Evolutionary conservation across 2,888 invertebrate species (phyloP), one percentile per base, ranked within the genome.

Genomic region (Nomada ferruginata): DNA sequence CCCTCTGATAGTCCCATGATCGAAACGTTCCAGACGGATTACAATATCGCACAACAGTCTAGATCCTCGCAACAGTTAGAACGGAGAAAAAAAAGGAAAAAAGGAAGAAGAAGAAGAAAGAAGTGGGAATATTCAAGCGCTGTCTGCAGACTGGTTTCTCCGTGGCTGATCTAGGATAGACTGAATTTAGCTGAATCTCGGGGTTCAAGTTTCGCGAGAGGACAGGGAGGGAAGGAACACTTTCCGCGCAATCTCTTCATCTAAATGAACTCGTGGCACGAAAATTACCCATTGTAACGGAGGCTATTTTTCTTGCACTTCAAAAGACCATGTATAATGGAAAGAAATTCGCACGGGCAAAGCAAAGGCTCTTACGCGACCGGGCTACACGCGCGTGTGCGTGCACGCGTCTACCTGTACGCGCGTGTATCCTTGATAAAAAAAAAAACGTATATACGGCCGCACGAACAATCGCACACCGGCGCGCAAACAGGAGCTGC

Each of bases 201-300:
- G 18, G 75, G 42, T 53, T 70, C 70, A 23, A 69, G 44, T 26
- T 57, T 80, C 68, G 66, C 72, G 61, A 18, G 26, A 59, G 18
- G 15, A 52, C n/a, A 36, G n/a, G 50, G 47, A 60, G 55, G 50
- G 29, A 75, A 47, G 61, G 80, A 69, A 13, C 20, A 20, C 47
- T 61, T 50, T 23, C 26, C 29, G 53, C 60, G 73, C 26, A 81
- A 81, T 81, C 81, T 78, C 65, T 74, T 55, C 63, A 78, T 81
- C 81, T 81, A 81, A 81, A 81, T 66, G 79, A 79, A 70, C 79
- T 64, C 60, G 65, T 60, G 81, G 74, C 81, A 81, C 81, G 81
- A 79, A 81, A 79, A 79, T 81, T 78, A 81, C 73, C 81, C 74
- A 78, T 78, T 78, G 81, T 78, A 81, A 81, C 70, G 70, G 29